phyloP scores from a whole-genome alignment of 2,113 vertebrate species.

The Hydrochoerus hydrochaeris region DNA sequence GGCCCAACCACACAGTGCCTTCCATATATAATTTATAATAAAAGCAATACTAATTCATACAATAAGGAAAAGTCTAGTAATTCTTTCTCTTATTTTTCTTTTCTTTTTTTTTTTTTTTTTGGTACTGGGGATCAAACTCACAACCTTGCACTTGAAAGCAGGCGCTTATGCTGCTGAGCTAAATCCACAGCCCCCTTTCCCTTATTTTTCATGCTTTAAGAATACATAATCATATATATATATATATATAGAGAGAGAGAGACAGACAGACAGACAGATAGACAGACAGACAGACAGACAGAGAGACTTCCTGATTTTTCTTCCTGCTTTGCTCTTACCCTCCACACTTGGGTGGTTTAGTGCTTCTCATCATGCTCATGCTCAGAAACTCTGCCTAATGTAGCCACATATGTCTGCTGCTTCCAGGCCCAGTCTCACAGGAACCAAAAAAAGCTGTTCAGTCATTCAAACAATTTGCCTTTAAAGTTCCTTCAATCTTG shows the following conservation, averaged over 20 bases:
- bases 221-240: background rate
- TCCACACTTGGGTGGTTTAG: background rate
- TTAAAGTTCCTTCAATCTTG: background rate
- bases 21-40: background rate
- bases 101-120: no score
- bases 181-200: no score
- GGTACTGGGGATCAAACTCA: no score
- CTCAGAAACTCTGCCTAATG: background rate
- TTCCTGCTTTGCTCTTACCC: background rate
- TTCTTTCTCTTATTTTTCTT: background rate
- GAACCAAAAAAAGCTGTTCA: background rate
- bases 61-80: background rate
- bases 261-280: no score
- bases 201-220: background rate
- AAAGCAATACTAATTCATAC: background rate
- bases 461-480: background rate
- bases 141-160: no score
- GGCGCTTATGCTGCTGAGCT: no score
- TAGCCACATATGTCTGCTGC: background rate
- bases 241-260: no score
- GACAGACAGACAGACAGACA: no score
- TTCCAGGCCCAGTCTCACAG: background rate
- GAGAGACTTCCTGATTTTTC: background rate
- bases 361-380: fast-evolving
- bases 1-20: background rate